Conservation (phyloP, 2,797 vertebrate species). For the Gymnothorax reevesii region DNA sequence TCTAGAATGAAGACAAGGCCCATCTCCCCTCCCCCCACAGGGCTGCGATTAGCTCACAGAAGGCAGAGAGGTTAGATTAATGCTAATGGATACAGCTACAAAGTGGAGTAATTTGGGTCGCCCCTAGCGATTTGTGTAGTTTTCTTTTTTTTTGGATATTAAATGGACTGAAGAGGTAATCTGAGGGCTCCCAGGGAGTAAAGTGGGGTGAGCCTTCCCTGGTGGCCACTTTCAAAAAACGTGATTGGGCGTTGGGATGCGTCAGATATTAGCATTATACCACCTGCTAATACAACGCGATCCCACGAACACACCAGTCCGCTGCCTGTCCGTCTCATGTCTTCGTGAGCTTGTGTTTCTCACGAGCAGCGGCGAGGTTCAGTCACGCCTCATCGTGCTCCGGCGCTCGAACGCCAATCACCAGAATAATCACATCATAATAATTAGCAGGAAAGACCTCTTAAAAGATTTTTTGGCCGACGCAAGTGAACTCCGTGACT, state of each 20-base stretch:
- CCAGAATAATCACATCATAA: too few species aligned
- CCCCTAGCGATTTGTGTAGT: not conserved
- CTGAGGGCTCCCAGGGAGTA: not conserved
- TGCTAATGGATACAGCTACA: conserved; percentile 33
- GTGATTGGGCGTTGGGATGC: not conserved
- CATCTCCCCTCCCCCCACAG: not conserved
- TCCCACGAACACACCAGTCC: not conserved
- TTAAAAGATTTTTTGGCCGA: not conserved
- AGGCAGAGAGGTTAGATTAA: conserved; percentile 10
- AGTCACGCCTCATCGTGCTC: not conserved
- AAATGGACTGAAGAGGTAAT: conserved; percentile 20
- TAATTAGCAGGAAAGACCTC: not conserved
- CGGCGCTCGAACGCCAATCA: not conserved
- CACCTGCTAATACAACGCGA: too few species aligned
- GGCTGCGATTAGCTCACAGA: conserved; percentile 20
- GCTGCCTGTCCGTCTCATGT: not conserved
- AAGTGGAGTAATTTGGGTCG: conserved; percentile 13
- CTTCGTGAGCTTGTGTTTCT: not conserved
- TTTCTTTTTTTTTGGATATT: not conserved
- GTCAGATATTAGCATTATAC: not conserved
- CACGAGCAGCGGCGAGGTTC: not conserved
- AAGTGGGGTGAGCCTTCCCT: not conserved
- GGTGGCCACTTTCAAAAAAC: not conserved
- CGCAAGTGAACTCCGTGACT: not conserved
- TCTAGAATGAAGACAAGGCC: not conserved